Evolutionary conservation across 2,797 vertebrate genomes (phyloP), one percentile per base, ranked within the genome.

Genomic region (Antennarius maculatus): DNA sequence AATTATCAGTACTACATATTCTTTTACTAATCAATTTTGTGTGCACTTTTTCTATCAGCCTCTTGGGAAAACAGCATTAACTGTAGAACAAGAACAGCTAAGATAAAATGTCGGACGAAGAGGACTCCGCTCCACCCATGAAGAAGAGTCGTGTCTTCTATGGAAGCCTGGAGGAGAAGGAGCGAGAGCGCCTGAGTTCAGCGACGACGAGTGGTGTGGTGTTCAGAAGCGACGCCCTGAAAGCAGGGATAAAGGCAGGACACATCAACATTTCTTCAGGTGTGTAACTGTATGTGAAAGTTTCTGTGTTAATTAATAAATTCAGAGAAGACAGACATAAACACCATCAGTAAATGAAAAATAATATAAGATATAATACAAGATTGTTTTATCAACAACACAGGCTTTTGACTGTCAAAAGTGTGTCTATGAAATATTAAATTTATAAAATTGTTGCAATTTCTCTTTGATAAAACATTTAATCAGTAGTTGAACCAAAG

Each of bases 191-290:
- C 0, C 90, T 98, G 27, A 77, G 46, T 0, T 49, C 41, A 0
- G 69, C 74, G 9, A 1, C 1, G 0, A 68, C 82, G 51, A 79
- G 90, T 52, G 84, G 84, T 0, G 66, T 78, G 0, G 52, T 84
- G 45, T 51, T 92, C 54, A 90, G 87, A 5, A 95, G 87, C 75
- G 94, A 96, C 56, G 96, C 88, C 0, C 91, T 98, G 75, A 97
- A 94, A 77, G 95, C 96, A 0, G 97, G 95, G 0, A 93, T 99
- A 0, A 93, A 96, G 76, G 95, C 96, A 0, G 97, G 97, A 43
- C 94, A 99, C 87, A 99, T 99, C 87, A 99, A 99, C 82, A 94
- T 99, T 73, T 95, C 95, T 11, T 95, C 94, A 6, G 96, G 97
- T 98, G 74, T 88, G 42, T 42, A 45, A 4, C 28, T 2, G 9